Evolutionary conservation across 2,888 invertebrate genomes (phyloP), one percentile per base, ranked within the genome.

Genomic region (Neria commutata): DNA sequence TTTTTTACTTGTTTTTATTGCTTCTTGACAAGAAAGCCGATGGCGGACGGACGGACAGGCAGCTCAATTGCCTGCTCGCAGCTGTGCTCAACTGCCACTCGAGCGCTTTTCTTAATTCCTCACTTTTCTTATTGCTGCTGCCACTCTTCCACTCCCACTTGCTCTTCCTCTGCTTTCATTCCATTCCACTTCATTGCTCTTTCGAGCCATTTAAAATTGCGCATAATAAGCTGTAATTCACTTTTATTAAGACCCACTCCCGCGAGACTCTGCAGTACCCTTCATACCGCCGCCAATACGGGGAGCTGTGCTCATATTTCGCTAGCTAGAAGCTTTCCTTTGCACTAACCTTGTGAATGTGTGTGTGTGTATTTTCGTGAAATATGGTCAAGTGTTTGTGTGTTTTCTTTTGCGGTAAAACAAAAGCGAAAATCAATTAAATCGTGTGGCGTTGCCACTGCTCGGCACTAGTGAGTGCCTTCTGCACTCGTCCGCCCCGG

Each of bases 211-310:
- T 65, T 62, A 60, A 62, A 58, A 56, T 60, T 59, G 58, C 64
- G 61, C 61, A 68, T 59, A 63, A 64, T 62, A 55, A 58, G 59
- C 58, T 54, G 62, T 64, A 63, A 66, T 64, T 61, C 60, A 55
- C 51, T 59, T 63, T 61, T 66, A 60, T 62, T 64, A 60, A 55
- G 54, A 51, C 58, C 50, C 51, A 23, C 50, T 54, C 34, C 29
- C 24, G 23, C 46, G 50, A 26, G 25, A 24, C 37, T 37, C 6
- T 21, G 40, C 26, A 17, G 29, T 19, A 8, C 4, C 37, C 6
- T n/a, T 8, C n/a, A 14, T n/a, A 37, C 37, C 37, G n/a, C n/a
- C n/a, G n/a, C n/a, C n/a, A n/a, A n/a, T n/a, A n/a, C n/a, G n/a
- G n/a, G n/a, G n/a, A n/a, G n/a, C n/a, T n/a, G n/a, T n/a, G n/a